Evolutionary conservation across 2,113 vertebrate species (phyloP).

Genomic region (Hypocryptadius cinnamomeus): DNA sequence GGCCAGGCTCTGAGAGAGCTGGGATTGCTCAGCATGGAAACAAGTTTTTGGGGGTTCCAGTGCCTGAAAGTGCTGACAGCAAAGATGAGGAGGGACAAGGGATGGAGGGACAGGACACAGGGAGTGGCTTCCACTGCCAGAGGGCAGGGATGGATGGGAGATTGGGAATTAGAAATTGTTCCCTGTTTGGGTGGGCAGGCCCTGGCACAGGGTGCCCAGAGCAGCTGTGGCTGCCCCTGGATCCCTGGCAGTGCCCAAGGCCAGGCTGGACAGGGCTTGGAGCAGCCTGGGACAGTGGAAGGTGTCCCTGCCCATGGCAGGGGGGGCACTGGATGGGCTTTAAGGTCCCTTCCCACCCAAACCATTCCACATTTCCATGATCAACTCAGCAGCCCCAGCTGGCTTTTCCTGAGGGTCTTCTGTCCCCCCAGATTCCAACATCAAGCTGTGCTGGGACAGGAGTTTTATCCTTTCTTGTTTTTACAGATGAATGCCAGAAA

Average conservation of each 20-base stretch:
- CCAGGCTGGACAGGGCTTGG: background rate
- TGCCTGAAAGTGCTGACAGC: background rate
- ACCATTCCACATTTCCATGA: background rate
- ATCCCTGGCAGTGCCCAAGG: background rate
- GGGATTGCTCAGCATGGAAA: background rate
- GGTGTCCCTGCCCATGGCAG: background rate
- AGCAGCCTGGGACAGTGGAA: background rate
- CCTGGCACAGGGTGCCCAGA: background rate
- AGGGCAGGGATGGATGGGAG: background rate
- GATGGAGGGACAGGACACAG: background rate
- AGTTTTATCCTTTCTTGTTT: background rate
- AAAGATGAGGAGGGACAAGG: background rate
- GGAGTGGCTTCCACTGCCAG: background rate
- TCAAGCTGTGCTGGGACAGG: background rate
- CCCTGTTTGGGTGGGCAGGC: background rate
- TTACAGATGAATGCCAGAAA: background rate
- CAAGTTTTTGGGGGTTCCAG: background rate
- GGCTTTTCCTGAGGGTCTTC: background rate
- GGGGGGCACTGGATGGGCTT: accelerated
- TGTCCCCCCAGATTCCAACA: background rate
- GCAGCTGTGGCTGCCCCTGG: background rate
- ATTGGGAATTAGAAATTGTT: background rate
- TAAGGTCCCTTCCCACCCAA: background rate
- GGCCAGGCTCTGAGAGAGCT: background rate
- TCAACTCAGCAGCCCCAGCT: background rate